Percentiles rank a stretch among this genome's conserved stretches.
These are phyloP conservation scores for Pseudococcus longispinus DNA, from an alignment of 2,888 invertebrate genomes.

Conservation along the genomic window DNA sequence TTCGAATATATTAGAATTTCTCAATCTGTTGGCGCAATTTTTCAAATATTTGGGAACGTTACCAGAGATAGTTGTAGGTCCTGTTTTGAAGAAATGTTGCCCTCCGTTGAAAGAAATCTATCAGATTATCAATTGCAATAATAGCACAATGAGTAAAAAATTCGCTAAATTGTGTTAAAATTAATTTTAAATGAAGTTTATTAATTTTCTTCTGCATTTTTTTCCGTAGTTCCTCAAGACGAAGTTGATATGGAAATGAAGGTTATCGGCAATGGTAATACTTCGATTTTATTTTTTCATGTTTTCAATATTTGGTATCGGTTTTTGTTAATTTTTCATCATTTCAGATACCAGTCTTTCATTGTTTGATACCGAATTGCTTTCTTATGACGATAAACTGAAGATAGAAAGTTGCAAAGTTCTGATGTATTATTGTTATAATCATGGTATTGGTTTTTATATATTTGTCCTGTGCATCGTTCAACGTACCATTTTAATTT, in stretches of 20 bases:
- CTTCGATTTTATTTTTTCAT: not conserved
- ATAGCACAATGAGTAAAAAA: not conserved
- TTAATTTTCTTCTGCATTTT: not conserved
- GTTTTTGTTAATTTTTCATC: not conserved
- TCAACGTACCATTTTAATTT: not conserved
- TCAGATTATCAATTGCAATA: not conserved
- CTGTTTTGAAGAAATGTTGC: not conserved
- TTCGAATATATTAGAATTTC: not conserved
- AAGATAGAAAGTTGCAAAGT: conserved; percentile 34
- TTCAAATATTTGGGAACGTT: conserved; percentile 35
- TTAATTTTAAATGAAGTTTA: not conserved
- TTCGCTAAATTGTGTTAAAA: not conserved
- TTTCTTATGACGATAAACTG: not conserved
- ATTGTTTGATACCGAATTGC: conserved; percentile 12
- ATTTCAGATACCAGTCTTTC: not conserved
- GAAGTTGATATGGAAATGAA: not conserved
- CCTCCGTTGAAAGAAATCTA: not conserved
- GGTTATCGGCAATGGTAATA: not conserved
- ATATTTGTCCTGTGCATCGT: not conserved
- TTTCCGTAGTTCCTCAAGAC: not conserved
- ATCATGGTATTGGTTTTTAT: not conserved
- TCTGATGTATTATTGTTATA: conserved; percentile 19
- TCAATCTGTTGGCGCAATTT: not conserved
- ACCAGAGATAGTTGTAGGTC: not conserved
- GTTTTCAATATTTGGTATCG: not conserved